Evolutionary conservation across 2,797 vertebrate genomes (phyloP).

Genomic region (Linurgus olivaceus): DNA sequence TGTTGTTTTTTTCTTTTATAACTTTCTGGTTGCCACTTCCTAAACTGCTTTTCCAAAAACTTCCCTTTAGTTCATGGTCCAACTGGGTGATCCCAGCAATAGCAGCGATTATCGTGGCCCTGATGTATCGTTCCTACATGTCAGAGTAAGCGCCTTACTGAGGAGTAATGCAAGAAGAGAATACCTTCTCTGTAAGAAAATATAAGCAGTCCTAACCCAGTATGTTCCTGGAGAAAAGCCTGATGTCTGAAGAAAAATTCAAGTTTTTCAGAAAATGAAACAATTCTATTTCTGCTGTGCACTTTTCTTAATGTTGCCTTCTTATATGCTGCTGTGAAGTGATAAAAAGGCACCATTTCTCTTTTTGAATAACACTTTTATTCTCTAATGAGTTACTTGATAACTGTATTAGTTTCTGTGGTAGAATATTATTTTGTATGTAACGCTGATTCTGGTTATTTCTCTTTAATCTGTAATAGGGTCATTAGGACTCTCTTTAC

Average conservation of each 20-base stretch:
- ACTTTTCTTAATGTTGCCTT: constrained; percentile 67
- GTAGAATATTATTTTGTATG: constrained; percentile 4
- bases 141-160: constrained; percentile 59
- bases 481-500: not conserved
- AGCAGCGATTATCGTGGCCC: constrained; percentile 78
- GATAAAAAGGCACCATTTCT: constrained; percentile 39
- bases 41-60: constrained; percentile 18
- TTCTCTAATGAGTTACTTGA: constrained; percentile 26
- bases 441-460: constrained; percentile 34
- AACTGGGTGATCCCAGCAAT: constrained; percentile 87
- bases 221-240: constrained; percentile 4
- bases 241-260: constrained; percentile 20
- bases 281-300: constrained; percentile 36
- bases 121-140: constrained; percentile 85
- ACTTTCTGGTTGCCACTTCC: not conserved
- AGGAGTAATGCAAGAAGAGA: not conserved
- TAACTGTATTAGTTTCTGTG: constrained; percentile 24
- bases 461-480: not conserved
- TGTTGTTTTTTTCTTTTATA: too few species aligned
- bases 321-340: constrained; percentile 35
- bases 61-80: constrained; percentile 83
- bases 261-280: constrained; percentile 20
- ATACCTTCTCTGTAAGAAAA: not conserved
- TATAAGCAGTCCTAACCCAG: not conserved
- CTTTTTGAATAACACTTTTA: constrained; percentile 40